Percentiles rank a stretch among this genome's conserved stretches.
Conservation (phyloP, 1,140 invertebrate species). For the Magallana gigas region DNA sequence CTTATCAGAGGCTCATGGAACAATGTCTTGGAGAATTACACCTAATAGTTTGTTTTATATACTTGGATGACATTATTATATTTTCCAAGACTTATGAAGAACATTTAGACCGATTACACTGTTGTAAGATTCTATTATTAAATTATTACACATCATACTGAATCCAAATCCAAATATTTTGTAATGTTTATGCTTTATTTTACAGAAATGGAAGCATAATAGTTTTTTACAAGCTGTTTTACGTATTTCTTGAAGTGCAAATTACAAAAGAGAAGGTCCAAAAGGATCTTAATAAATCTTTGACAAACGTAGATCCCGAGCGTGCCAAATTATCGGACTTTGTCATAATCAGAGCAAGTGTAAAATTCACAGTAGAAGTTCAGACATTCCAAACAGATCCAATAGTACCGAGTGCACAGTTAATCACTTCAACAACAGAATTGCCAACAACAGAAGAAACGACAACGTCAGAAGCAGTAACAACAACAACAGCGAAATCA, state of each 20-base stretch:
- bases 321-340: background rate
- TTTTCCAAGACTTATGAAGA: too few species aligned
- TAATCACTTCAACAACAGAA: background rate
- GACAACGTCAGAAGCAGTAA: background rate
- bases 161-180: too few species aligned
- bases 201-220: background rate
- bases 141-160: too few species aligned
- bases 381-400: background rate
- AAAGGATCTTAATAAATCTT: background rate
- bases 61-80: too few species aligned
- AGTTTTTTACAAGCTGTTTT: background rate
- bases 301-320: background rate
- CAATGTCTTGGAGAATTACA: too few species aligned
- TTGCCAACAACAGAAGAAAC: background rate
- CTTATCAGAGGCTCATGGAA: too few species aligned
- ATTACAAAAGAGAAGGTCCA: background rate
- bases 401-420: background rate
- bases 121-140: too few species aligned
- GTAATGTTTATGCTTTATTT: background rate
- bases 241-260: background rate
- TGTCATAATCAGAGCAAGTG: background rate
- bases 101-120: too few species aligned
- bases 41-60: too few species aligned
- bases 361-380: background rate
- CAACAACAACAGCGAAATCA: background rate